Evolutionary conservation across 2,888 invertebrate species (phyloP).

Genomic region (Tetranychus truncatus): DNA sequence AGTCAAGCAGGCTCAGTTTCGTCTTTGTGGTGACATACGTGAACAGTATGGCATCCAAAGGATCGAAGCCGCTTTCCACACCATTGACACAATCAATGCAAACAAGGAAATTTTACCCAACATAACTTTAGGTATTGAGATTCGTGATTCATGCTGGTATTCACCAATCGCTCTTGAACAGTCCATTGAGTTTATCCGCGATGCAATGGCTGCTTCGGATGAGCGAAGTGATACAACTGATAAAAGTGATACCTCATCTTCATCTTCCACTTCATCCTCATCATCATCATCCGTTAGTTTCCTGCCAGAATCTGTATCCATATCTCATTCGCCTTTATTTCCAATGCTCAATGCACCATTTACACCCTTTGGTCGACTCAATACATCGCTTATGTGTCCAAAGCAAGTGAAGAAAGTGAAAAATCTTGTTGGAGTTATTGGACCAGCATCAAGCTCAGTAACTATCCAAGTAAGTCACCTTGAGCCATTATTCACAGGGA

Average conservation of each 20-base stretch:
- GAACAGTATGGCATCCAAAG: conserved; percentile 59
- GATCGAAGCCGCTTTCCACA: conserved; percentile 45
- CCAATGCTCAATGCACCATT: conserved; percentile 17
- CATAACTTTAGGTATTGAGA: conserved; percentile 47
- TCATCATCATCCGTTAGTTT: conserved; percentile 1
- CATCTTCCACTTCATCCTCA: neutral
- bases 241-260: conserved; percentile 9
- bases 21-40: conserved; percentile 44
- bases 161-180: conserved; percentile 58
- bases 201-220: conserved; percentile 38
- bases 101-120: conserved; percentile 41
- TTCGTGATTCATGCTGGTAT: conserved; percentile 63
- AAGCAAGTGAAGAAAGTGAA: conserved; percentile 27
- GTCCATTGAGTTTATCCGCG: conserved; percentile 53
- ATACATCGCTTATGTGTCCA: conserved; percentile 22
- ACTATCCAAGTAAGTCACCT: conserved; percentile 36
- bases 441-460: conserved; percentile 53
- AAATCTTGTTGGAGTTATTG: conserved; percentile 48
- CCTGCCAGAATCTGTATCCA: neutral
- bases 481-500: neutral
- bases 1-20: conserved; percentile 31
- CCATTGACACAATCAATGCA: conserved; percentile 46
- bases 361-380: conserved; percentile 5
- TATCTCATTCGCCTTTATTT: conserved; percentile 17
- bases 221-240: conserved; percentile 13